These are phyloP conservation scores for Magallana gigas DNA, from an alignment of 1,140 invertebrate genomes.

Conservation along the genomic window DNA sequence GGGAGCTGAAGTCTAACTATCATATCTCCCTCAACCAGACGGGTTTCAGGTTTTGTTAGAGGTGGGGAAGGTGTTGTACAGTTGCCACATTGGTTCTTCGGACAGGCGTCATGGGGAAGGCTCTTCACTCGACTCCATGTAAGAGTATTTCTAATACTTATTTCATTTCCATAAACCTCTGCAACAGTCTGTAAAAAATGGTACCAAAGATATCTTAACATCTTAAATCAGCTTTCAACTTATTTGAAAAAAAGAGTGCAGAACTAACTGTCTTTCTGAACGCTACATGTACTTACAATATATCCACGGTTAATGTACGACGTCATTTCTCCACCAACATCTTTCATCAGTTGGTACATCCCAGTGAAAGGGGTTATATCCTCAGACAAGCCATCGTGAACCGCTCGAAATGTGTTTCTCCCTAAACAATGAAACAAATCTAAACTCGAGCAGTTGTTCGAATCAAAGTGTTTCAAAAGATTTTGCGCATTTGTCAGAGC, in stretches of 20 bases:
- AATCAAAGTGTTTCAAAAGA: constrained; percentile 13
- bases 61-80: background rate
- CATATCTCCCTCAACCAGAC: background rate
- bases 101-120: background rate
- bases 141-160: background rate
- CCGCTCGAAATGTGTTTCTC: background rate
- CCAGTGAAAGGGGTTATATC: background rate
- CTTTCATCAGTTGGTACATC: background rate
- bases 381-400: background rate
- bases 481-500: background rate
- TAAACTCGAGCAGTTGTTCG: background rate
- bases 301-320: constrained; percentile 2
- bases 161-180: background rate
- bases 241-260: background rate
- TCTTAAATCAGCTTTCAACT: background rate
- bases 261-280: background rate
- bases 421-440: background rate
- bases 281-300: background rate
- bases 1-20: background rate
- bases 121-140: background rate
- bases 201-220: background rate
- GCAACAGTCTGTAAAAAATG: background rate
- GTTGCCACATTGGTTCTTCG: background rate
- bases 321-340: background rate
- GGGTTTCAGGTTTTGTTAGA: background rate